Evolutionary conservation across 2,113 vertebrate genomes (phyloP), one percentile per base, ranked within the genome.

Genomic region (Dromaius novaehollandiae): DNA sequence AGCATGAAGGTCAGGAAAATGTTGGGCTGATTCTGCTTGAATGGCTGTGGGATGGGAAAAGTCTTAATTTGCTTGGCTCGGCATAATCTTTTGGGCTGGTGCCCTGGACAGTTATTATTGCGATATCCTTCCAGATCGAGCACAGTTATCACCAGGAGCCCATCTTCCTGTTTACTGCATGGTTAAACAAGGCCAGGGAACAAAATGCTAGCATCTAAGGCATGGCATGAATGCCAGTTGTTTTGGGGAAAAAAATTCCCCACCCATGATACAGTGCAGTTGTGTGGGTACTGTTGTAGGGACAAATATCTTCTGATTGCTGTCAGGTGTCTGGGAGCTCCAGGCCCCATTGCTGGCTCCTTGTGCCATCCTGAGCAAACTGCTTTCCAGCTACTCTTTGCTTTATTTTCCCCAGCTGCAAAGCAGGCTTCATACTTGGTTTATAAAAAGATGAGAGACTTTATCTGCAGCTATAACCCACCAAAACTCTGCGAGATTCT

Each of bases 181-280:
- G 10, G 58, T 55, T 91, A 58, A 93, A 79, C 48, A 80, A 82
- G 53, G 36, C n/a, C 13, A 40, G 16, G 17, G 66, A 92, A 21
- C 11, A 76, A 55, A n/a, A 50, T n/a, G 24, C 2, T 85, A 70
- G 9, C 46, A 58, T 73, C 75, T 65, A 88, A 76, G 58, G 44
- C 79, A 95, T 93, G 73, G 65, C 4, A 69, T 40, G 44, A 85
- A 85, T 79, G 48, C 25, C 75, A 86, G 1, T 11, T 51, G 61
- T 48, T 14, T 6, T 55, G 44, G 50, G 61, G 36, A 86, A 94
- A 32, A 78, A 17, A 21, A 46, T 83, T 93, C 42, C 11, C 64
- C 0, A 6, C 26, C 13, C 51, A 3, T 76, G 13, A 56, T 12
- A 30, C 25, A 46, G 16, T 0, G 0, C 6, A 30, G 11, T 7